phyloP scores from a whole-genome alignment of 1,140 invertebrate genomes.

The Zeugodacus cucurbitae region DNA sequence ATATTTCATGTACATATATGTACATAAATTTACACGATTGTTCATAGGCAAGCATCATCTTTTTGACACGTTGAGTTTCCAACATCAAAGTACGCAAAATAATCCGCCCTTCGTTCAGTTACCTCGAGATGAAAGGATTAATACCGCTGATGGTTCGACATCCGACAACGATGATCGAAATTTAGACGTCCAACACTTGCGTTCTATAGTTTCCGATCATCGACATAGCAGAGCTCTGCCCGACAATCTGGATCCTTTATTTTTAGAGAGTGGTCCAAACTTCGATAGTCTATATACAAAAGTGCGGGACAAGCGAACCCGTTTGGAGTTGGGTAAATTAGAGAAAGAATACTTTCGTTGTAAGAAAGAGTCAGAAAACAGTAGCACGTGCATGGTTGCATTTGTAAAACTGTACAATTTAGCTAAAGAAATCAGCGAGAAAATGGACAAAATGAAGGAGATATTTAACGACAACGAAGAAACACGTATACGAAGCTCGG shows the following conservation, averaged over 20 bases:
- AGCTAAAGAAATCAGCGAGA: constrained; percentile 58
- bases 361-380: constrained; percentile 52
- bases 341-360: constrained; percentile 56
- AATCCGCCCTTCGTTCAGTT: neutral
- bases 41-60: neutral
- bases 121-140: neutral
- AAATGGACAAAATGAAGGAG: constrained; percentile 60
- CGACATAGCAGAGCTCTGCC: constrained; percentile 38
- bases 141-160: neutral
- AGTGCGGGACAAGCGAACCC: constrained; percentile 54
- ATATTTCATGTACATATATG: no score
- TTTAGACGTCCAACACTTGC: neutral
- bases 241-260: constrained; percentile 53
- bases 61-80: neutral
- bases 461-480: constrained; percentile 51
- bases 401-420: constrained; percentile 61
- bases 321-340: constrained; percentile 49
- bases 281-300: constrained; percentile 51
- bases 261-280: constrained; percentile 45
- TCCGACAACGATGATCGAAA: neutral
- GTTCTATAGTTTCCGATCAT: neutral
- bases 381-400: constrained; percentile 54
- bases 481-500: constrained; percentile 25
- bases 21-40: neutral
- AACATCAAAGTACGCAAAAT: constrained; percentile 34